Conservation (phyloP, 2,113 vertebrate genomes). For the Myotis lucifugus region DNA sequence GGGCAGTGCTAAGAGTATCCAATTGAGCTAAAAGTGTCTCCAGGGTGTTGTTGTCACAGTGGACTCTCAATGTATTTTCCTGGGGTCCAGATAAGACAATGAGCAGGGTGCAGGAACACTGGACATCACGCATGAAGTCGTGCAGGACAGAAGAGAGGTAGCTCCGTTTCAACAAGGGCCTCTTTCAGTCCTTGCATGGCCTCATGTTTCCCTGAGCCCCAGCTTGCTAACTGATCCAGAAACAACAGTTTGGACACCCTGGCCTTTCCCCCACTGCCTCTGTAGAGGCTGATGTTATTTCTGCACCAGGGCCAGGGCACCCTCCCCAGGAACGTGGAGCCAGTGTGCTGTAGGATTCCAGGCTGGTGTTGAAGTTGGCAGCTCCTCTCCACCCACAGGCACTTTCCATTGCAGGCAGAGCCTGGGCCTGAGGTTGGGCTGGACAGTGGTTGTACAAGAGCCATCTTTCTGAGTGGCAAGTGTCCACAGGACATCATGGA, state of each 20-base stretch:
- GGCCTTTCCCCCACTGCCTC: constrained; percentile 39
- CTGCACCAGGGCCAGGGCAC: constrained; percentile 42
- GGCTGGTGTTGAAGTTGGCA: constrained; percentile 37
- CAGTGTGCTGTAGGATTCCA: constrained; percentile 43
- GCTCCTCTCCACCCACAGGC: not conserved
- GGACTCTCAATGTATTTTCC: not conserved
- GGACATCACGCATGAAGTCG: not conserved
- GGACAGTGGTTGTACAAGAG: not conserved
- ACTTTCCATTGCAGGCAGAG: not conserved
- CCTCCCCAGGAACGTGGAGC: constrained; percentile 9
- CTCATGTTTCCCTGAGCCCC: constrained; percentile 33
- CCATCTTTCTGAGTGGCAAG: not conserved
- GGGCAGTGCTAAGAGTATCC: not conserved
- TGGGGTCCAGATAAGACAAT: not conserved
- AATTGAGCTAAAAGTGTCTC: not conserved
- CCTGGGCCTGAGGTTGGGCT: not conserved
- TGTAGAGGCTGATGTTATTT: constrained; percentile 50
- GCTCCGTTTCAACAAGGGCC: not conserved
- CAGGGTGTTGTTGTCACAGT: not conserved
- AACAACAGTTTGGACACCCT: constrained; percentile 51
- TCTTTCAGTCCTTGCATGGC: constrained; percentile 37
- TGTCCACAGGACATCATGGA: not conserved
- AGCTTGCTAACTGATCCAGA: constrained; percentile 53
- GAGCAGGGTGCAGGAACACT: not conserved
- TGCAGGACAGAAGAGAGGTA: not conserved